A percentile compares a stretch with the other conserved stretches of the same genome.
Conservation (phyloP, 2,888 invertebrate species). For the Volucella inflata region DNA sequence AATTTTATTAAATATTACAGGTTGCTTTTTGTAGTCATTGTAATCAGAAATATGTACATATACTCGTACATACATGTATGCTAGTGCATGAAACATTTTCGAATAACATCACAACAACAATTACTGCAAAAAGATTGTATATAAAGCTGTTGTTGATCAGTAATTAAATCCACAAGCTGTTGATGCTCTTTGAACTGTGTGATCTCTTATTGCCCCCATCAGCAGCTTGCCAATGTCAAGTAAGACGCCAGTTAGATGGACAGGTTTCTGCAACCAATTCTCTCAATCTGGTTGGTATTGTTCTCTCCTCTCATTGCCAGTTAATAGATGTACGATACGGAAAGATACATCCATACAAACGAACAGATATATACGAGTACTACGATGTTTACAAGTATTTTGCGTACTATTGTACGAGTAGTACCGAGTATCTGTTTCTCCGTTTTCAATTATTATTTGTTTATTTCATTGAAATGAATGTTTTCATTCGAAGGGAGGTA, state of each 20-base stretch:
- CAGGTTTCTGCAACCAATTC: conserved; percentile 58
- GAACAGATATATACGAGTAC: too few relatives aligned
- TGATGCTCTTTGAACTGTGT: conserved; percentile 64
- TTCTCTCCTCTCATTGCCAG: conserved; percentile 45
- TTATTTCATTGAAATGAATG: conserved; percentile 4
- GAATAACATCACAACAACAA: too few relatives aligned
- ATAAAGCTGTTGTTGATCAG: conserved; percentile 22
- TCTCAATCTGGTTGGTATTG: conserved; percentile 5
- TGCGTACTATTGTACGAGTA: too few relatives aligned
- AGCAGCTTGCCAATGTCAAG: conserved; percentile 15
- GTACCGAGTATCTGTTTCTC: too few relatives aligned
- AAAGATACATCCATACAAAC: too few relatives aligned
- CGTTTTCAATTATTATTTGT: neutral
- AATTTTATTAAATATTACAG: too few relatives aligned
- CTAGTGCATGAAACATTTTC: too few relatives aligned
- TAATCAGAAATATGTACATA: too few relatives aligned
- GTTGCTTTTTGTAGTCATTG: too few relatives aligned
- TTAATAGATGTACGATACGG: conserved; percentile 59
- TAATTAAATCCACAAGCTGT: conserved; percentile 73
- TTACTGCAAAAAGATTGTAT: too few relatives aligned
- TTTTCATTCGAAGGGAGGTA: conserved; percentile 4
- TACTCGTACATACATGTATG: too few relatives aligned
- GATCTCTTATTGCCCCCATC: conserved; percentile 29
- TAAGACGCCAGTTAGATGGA: conserved; percentile 35
- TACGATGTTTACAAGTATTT: too few relatives aligned